Evolutionary conservation across 92 coral and sea anemone species (phyloP), one percentile per base, ranked within the genome.

Genomic region (Phymanthus crucifer): DNA sequence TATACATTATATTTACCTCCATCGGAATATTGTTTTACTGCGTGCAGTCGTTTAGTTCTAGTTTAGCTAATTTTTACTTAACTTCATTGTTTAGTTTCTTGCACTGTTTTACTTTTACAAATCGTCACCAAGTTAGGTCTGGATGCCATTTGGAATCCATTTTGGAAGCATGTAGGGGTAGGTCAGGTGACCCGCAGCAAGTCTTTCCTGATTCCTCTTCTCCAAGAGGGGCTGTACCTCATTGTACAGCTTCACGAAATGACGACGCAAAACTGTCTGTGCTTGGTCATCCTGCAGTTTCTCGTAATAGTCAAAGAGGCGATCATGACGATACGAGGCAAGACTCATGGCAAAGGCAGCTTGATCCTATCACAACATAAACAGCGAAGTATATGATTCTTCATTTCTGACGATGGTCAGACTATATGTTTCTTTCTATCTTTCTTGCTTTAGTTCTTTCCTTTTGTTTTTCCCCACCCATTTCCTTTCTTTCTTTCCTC

Each of bases 81-180:
- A n/a, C n/a, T n/a, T n/a, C n/a, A n/a, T n/a, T n/a, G n/a, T n/a
- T n/a, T n/a, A n/a, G n/a, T n/a, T n/a, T n/a, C n/a, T n/a, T n/a
- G n/a, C n/a, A n/a, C n/a, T n/a, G n/a, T n/a, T n/a, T n/a, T n/a
- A n/a, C n/a, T n/a, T n/a, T n/a, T n/a, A n/a, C n/a, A n/a, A n/a
- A n/a, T n/a, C n/a, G n/a, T n/a, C n/a, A n/a, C 45, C 10, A 38
- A 11, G n/a, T 87, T 71, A 88, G 16, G 92, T 84, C 43, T 88
- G 89, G 36, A 89, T 75, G 0, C 92, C 89, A 70, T 89, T 89
- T 11, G 92, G 82, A 29, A 89, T 3, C 92, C 92, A 89, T 66
- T 87, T 82, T 12, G 92, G 92, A 1, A 50, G 61, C 46, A 89
- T 77, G 72, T 89, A 89, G 0, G 92, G 92, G 71, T 89, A 89